Evolutionary conservation across 2,888 invertebrate genomes (phyloP), one percentile per base, ranked within the genome.

Genomic region (Lamellibrachia columna): DNA sequence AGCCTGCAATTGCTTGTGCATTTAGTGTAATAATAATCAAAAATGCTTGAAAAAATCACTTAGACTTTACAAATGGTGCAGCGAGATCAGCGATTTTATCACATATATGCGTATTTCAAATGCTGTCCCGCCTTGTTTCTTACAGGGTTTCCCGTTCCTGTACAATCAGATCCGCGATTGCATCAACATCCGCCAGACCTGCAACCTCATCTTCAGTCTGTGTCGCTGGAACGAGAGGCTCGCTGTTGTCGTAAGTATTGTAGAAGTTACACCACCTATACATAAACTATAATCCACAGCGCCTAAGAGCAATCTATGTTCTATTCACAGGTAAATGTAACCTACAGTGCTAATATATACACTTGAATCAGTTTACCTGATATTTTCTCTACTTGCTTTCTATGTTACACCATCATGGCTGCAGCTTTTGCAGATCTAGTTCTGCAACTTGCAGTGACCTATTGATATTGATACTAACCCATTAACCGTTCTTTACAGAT

Each of bases 161-260:
- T 98, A 98, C 96, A 99, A 99, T 97, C 99, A 99, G 97, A 98
- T 99, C 92, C 98, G 98, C 94, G 99, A 99, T 97, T 98, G 98
- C 95, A 98, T 99, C 94, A 99, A 99, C 97, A 97, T 98, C 90
- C 98, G 98, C 95, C 98, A 99, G 97, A 99, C 99, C 4, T 97
- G 98, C 94, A 98, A 98, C 96, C 97, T 99, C 93, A 98, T 99
- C 94, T 98, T 98, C 97, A 98, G 98, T 28, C 97, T 99, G 90
- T 98, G 98, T 95, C 98, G 98, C 91, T 98, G 98, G 97, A 98
- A 99, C 96, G 98, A 98, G 95, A 97, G 98, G 94, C 97, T 99
- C 91, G 99, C 99, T 52, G 98, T 98, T 95, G 98, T 98, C 96
- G 96, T 97, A 94, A 95, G 96, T 75, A 3, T 75, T 22, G 22